Percentiles rank a stretch among this genome's conserved stretches.
Conservation (phyloP, 2,888 invertebrate genomes). For the Agrochola lota region DNA sequence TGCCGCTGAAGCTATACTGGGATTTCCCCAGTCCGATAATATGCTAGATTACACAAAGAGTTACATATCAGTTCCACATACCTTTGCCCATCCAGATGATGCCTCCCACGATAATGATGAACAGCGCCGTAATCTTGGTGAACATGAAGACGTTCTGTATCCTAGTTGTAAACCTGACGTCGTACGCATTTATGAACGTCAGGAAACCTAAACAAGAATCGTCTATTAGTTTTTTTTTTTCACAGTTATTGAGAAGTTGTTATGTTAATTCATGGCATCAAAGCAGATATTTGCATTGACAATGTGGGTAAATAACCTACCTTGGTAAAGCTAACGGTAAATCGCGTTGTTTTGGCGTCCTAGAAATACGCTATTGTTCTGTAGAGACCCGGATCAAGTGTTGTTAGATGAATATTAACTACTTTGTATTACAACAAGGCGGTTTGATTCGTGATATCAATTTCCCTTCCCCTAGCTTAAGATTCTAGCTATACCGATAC, state of each 20-base stretch:
- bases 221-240: not conserved
- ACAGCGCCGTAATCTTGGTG: constrained; percentile 96
- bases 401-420: not conserved
- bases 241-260: not conserved
- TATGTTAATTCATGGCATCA: constrained; percentile 16
- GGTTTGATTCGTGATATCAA: not conserved
- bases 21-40: not conserved
- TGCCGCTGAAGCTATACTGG: not conserved
- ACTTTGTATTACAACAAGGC: constrained; percentile 2
- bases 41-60: not conserved
- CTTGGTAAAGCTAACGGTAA: constrained; percentile 10
- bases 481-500: not conserved
- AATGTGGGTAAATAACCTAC: constrained; percentile 8
- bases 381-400: not conserved
- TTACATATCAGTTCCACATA: constrained; percentile 69
- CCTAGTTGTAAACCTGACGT: constrained; percentile 96
- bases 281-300: constrained; percentile 10
- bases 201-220: constrained; percentile 92
- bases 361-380: constrained; percentile 27
- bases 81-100: constrained; percentile 93
- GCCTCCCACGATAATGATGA: constrained; percentile 95
- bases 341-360: constrained; percentile 15
- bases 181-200: constrained; percentile 97
- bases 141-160: constrained; percentile 98
- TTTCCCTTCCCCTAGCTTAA: not conserved